These are phyloP conservation scores for Temnothorax ravouxi DNA, from an alignment of 2,888 invertebrate genomes.

Conservation along the genomic window DNA sequence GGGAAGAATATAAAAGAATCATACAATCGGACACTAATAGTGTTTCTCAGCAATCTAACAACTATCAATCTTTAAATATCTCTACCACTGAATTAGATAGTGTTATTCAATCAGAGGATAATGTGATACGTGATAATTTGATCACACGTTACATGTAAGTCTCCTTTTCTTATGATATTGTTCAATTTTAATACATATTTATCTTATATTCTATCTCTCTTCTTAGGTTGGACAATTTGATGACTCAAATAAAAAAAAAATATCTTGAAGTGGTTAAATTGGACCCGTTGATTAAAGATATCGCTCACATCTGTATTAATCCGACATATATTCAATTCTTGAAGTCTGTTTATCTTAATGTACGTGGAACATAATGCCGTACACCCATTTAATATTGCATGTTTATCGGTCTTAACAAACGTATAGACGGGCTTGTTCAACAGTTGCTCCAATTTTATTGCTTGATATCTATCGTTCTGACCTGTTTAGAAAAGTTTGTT, in stretches of 20 bases:
- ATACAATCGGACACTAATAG: neutral
- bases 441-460: slow-evolving; percentile 33
- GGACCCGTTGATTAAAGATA: slow-evolving; percentile 52
- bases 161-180: neutral
- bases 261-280: slow-evolving; percentile 62
- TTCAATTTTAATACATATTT: slow-evolving; percentile 4
- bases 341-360: neutral
- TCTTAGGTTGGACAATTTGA: slow-evolving; percentile 72
- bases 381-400: slow-evolving; percentile 96
- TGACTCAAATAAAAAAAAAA: slow-evolving; percentile 64
- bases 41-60: slow-evolving; percentile 1
- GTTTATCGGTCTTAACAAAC: slow-evolving; percentile 93
- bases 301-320: too few species aligned
- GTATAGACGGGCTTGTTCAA: slow-evolving; percentile 91
- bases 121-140: slow-evolving; percentile 78
- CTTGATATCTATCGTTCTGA: slow-evolving; percentile 2
- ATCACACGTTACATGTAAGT: slow-evolving; percentile 78
- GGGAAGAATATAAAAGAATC: slow-evolving; percentile 57
- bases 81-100: neutral
- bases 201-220: slow-evolving; percentile 21
- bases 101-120: slow-evolving; percentile 33
- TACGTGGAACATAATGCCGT: slow-evolving; percentile 89
- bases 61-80: slow-evolving; percentile 4
- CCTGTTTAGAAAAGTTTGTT: slow-evolving; percentile 22
- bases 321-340: neutral